Conservation (phyloP, 2,888 invertebrate species). For the Limnephilus lunatus region DNA sequence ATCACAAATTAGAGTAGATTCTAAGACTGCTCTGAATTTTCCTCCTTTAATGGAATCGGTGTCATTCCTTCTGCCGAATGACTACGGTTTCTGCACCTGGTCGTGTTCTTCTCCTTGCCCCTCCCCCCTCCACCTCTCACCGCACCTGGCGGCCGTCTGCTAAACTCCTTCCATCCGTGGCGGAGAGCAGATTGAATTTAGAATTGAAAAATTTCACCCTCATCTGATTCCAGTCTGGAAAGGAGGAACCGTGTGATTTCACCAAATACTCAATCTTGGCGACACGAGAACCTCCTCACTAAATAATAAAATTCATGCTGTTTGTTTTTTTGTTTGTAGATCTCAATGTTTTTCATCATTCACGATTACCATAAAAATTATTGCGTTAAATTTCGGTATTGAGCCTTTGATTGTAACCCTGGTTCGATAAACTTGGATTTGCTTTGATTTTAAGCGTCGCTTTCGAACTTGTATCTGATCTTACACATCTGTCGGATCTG, state of each 20-base stretch:
- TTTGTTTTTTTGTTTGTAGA: no score
- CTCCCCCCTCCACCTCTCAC: no score
- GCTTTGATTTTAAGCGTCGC: no score
- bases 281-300: background rate
- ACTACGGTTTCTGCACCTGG: background rate
- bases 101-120: background rate
- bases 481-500: no score
- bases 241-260: background rate
- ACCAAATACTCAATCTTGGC: background rate
- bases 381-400: no score
- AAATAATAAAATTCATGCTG: no score
- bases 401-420: no score
- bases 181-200: slow-evolving; percentile 34
- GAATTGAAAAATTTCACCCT: slow-evolving; percentile 63
- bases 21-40: background rate
- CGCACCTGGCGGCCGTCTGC: background rate
- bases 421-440: no score
- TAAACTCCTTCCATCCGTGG: slow-evolving; percentile 7
- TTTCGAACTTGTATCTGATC: no score
- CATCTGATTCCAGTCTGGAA: slow-evolving; percentile 47
- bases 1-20: background rate
- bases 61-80: background rate
- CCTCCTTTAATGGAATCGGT: background rate
- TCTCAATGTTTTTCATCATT: no score
- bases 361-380: no score